phyloP scores from a whole-genome alignment of 2,888 invertebrate species.

The Caradrina kadenii region DNA sequence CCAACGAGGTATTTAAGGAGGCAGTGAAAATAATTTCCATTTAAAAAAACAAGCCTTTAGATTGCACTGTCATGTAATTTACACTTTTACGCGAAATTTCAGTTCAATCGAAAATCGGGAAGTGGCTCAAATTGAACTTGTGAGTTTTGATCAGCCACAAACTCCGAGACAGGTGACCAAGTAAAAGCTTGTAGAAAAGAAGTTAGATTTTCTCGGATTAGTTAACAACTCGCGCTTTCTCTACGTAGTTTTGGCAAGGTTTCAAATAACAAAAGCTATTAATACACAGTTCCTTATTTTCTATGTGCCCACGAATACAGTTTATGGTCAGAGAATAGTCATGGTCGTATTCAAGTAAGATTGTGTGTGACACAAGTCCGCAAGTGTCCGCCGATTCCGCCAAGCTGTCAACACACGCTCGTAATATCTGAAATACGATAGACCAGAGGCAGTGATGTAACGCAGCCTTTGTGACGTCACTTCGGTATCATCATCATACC shows the following conservation, averaged over 20 bases:
- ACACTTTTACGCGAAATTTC: too few species aligned
- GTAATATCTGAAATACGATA: conserved; percentile 52
- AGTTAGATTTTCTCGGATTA: background rate
- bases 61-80: too few species aligned
- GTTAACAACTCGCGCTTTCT: conserved; percentile 4
- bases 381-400: conserved; percentile 33
- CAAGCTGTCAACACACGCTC: conserved; percentile 38
- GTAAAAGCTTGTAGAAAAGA: too few species aligned
- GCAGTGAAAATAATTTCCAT: too few species aligned
- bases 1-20: too few species aligned
- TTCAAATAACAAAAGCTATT: conserved; percentile 34
- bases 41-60: too few species aligned
- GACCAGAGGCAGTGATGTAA: conserved; percentile 26
- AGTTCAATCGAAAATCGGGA: too few species aligned
- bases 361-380: conserved; percentile 35
- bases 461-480: conserved; percentile 29
- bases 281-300: conserved; percentile 12
- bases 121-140: too few species aligned
- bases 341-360: conserved; percentile 29
- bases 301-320: background rate
- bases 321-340: conserved; percentile 24
- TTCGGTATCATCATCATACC: too few species aligned
- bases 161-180: too few species aligned
- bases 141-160: too few species aligned
- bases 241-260: conserved; percentile 27